Base-by-base conservation (phyloP, 2,113 vertebrate species). In the Melanostigma gelatinosum region DNA sequence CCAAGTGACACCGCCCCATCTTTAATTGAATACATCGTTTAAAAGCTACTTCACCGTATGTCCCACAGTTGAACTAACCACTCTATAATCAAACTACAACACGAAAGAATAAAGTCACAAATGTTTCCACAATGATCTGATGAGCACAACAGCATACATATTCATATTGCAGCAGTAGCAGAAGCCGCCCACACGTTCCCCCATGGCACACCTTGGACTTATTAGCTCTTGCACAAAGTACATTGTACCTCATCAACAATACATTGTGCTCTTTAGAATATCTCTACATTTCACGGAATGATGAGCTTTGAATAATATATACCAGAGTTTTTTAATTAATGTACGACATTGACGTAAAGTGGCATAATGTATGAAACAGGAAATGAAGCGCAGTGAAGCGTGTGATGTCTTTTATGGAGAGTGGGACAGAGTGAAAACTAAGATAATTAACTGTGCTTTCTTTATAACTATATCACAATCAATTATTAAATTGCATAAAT, bases 221-320 rank as follows among this genome's bases (percentile, higher is more conserved):
- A 68, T 55, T 10, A 3, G 32, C 52, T 62, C 40, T 73, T 4
- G 10, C 24, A 72, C 15, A 72, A 27, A 6, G 0, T 36, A 48
- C 6, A 58, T 46, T 12, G 20, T 2, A 0, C 34, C 65, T 72
- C 69, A 80, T 89, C 34, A 82, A 61, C 72, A 79, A 71, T 77
- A 32, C 15, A 72, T 78, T 55, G 22, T 4, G n/a, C 4, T 20
- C 29, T 63, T 27, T 71, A 54, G 61, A 80, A 74, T 18, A 74
- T 55, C 63, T 50, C 0, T 60, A 36, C 24, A 20, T 11, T 74
- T 54, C 46, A 6, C 42, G 60, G 42, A 62, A 36, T 42, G 57
- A 72, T 36, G 54, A 55, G 12, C 7, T 65, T 8, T 85, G 67
- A 74, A 88, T 81, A 46, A 80, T 66, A 20, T 1, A 85, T 48